Base-by-base conservation (phyloP, 2,888 invertebrate species). In the Cephalotes varians region DNA sequence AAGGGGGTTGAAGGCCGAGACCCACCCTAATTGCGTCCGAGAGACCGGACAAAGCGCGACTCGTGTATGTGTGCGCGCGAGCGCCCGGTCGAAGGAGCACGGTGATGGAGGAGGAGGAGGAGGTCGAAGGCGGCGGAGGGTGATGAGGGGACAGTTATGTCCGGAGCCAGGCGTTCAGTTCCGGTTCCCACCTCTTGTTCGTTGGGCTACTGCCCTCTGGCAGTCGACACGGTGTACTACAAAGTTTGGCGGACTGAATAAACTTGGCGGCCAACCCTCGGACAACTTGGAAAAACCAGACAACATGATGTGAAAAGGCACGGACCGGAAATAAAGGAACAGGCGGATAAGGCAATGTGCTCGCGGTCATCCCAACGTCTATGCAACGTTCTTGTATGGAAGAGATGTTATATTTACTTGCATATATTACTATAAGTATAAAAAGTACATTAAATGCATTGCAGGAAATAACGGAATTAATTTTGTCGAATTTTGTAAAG, bases 1-100 rank as follows among this genome's bases (percentile, higher is more conserved):
- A 91, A 91, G 92, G 93, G 93, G 92, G 88, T 90, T 90, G 90
- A 91, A 92, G 89, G 88, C 90, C 90, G 91, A 92, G 93, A 92
- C 94, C 94, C 94, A 93, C 94, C 94, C 94, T 94, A 94, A 94
- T 94, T 94, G 94, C 94, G 94, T 94, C 94, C 94, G 94, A 94
- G 94, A 93, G 94, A 94, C 92, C 91, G 94, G 94, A 94, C 94
- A 94, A 94, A 94, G 94, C 94, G 93, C 92, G 90, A 89, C 93
- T 91, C 94, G 93, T 94, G 92, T 93, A 92, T 91, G 91, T 91
- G 91, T 87, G 90, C 85, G 88, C 85, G 88, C 85, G 83, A 64
- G 83, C 77, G 85, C 85, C 80, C 47, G 34, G 72, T 65, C 40
- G 49, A 31, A 67, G 60, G 72, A 47, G 51, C n/a, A 71, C 58